Evolutionary conservation across 2,113 vertebrate species (phyloP), one percentile per base, ranked within the genome.

Genomic region (Erinaceus europaeus): DNA sequence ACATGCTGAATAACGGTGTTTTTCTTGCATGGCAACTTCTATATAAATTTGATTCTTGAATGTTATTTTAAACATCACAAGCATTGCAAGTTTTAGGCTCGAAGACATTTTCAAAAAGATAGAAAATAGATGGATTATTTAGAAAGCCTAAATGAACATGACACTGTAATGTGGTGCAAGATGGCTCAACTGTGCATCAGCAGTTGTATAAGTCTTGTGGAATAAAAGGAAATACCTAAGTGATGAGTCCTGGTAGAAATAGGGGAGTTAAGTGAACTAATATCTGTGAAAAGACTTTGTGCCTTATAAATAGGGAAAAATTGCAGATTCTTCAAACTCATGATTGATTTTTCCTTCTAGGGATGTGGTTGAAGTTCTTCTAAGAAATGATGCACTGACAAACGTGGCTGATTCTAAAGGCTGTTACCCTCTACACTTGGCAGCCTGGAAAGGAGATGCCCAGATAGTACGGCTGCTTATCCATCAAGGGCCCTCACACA

Each of bases 331-430:
- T 61, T 23, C 25, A 73, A 46, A 57, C 85, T 94, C 57, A 91
- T 13, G 14, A 12, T 36, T 52, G 36, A 68, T 36, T 75, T 86
- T 96, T 97, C 78, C 85, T 92, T 85, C 65, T 97, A 99, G 99
- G 93, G 98, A 98, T 18, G 98, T 99, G 83, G 99, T 99, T 88
- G 98, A 99, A 94, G 97, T 97, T 92, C 97, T 99, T 87, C 97
- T 99, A 92, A 97, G 98, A 92, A 99, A 99, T 0, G 99, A 99
- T 4, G 99, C 99, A 0, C 97, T 98, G 72, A 99, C 99, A 92
- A 99, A 99, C 13, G 98, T 99, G 25, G 98, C 99, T 2, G 99
- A 99, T 92, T 98, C 97, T 74, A 99, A 99, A 95, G 99, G 99
- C 96, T 99, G 99, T 89, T 99, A 99, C 96, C 99, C 99, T 2